Conservation (phyloP, 37 sponge, comb jelly and placozoan species). For the Crambe crambe region DNA sequence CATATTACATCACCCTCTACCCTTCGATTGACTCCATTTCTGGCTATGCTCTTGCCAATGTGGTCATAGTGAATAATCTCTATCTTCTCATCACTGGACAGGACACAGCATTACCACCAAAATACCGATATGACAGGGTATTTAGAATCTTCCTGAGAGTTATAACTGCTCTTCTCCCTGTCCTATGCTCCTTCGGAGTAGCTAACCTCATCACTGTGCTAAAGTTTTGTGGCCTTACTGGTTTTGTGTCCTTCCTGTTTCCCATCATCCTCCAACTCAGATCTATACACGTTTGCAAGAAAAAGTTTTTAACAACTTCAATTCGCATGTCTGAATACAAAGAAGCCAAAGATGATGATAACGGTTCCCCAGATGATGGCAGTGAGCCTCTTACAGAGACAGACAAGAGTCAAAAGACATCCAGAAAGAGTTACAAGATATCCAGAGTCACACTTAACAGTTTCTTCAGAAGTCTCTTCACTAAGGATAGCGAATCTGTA, state of each 20-base stretch:
- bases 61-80: constrained; percentile 70
- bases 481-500: neutral
- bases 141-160: constrained; percentile 49
- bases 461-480: no score
- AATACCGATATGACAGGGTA: constrained; percentile 7
- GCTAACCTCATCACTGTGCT: constrained; percentile 83
- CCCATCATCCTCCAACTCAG: constrained; percentile 73
- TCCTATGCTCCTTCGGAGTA: constrained; percentile 67
- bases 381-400: no score
- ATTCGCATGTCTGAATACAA: neutral
- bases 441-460: no score
- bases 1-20: constrained; percentile 85
- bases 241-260: constrained; percentile 76
- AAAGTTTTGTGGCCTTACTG: constrained; percentile 84
- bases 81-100: constrained; percentile 55
- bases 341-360: neutral
- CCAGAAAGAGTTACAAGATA: no score
- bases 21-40: constrained; percentile 88
- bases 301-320: constrained; percentile 41
- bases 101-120: constrained; percentile 38
- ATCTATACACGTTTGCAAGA: constrained; percentile 63
- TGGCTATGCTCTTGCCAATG: constrained; percentile 77
- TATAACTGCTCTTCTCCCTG: constrained; percentile 61
- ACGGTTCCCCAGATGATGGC: no score
- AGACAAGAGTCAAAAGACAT: no score